These are phyloP conservation scores for Amitus sp. DNA, from an alignment of 2,888 invertebrate species.

Conservation along the genomic window DNA sequence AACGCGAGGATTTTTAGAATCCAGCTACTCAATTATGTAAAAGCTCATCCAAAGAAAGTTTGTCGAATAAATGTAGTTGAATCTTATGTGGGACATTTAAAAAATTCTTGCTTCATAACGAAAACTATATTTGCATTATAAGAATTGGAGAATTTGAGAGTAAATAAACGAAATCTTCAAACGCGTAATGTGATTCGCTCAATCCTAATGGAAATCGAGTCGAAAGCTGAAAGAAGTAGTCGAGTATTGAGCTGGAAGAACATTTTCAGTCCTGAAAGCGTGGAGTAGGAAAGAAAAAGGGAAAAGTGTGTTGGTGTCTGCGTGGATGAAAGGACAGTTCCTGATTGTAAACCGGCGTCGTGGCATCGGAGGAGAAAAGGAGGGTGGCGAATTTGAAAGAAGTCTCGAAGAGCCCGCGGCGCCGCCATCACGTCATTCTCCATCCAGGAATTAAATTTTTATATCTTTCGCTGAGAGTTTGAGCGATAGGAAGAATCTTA, in stretches of 20 bases:
- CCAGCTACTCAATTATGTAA: no score
- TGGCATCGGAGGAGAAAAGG: constrained; percentile 37
- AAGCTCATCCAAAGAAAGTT: no score
- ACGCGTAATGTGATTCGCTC: no score
- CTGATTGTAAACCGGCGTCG: constrained; percentile 15
- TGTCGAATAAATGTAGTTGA: no score
- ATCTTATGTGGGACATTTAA: no score
- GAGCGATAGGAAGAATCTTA: constrained; percentile 54
- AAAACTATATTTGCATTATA: no score
- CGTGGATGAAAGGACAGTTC: constrained; percentile 28
- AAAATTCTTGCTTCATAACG: no score
- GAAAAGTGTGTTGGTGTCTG: constrained; percentile 10
- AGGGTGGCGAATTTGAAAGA: constrained; percentile 51
- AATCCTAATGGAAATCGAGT: no score
- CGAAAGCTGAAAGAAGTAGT: not conserved
- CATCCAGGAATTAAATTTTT: constrained; percentile 64
- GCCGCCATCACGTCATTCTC: constrained; percentile 55
- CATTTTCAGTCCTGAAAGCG: constrained; percentile 4
- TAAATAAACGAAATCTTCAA: no score
- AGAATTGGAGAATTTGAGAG: no score
- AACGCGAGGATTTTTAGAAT: no score
- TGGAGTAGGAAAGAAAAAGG: no score
- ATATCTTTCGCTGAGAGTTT: constrained; percentile 64
- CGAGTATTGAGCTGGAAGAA: constrained; percentile 1
- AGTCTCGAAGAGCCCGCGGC: constrained; percentile 48